Percentiles rank a stretch among this genome's conserved stretches.
These are phyloP conservation scores for Orchesella cincta DNA, from an alignment of 1,140 invertebrate genomes.

Conservation along the genomic window DNA sequence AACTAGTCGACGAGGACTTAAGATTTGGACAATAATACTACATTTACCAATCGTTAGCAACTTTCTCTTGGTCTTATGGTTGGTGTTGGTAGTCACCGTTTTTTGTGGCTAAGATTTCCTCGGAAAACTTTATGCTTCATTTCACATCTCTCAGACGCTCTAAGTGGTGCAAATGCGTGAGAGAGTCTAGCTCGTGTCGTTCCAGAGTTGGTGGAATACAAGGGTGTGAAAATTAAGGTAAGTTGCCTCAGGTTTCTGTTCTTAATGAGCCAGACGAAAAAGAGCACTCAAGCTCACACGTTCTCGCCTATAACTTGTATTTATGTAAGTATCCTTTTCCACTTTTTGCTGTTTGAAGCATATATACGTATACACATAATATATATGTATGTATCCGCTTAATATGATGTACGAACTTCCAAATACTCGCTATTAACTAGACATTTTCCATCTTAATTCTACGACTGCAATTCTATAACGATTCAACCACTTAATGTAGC, in stretches of 20 bases:
- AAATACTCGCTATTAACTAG: background rate
- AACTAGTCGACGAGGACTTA: too few relatives aligned
- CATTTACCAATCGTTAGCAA: too few relatives aligned
- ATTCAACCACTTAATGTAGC: background rate
- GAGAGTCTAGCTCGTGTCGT: background rate
- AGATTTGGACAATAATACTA: too few relatives aligned
- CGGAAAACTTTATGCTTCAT: background rate
- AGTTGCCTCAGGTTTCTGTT: constrained; percentile 10
- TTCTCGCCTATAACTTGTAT: too few relatives aligned
- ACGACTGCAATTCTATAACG: background rate
- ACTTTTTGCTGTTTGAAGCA: background rate
- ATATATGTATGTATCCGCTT: too few relatives aligned
- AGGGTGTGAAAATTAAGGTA: constrained; percentile 16
- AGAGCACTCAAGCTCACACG: constrained; percentile 11
- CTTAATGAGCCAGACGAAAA: constrained; percentile 14
- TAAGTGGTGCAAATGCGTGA: too few relatives aligned
- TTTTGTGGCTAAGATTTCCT: background rate
- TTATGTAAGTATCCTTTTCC: too few relatives aligned
- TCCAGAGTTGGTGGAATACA: background rate
- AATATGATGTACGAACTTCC: too few relatives aligned
- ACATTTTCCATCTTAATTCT: background rate
- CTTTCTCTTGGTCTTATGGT: too few relatives aligned
- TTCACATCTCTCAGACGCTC: background rate
- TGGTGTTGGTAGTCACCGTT: too few relatives aligned
- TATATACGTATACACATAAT: too few relatives aligned